Evolutionary conservation across 2,888 invertebrate genomes (phyloP).

Genomic region (Cheilosia soror): DNA sequence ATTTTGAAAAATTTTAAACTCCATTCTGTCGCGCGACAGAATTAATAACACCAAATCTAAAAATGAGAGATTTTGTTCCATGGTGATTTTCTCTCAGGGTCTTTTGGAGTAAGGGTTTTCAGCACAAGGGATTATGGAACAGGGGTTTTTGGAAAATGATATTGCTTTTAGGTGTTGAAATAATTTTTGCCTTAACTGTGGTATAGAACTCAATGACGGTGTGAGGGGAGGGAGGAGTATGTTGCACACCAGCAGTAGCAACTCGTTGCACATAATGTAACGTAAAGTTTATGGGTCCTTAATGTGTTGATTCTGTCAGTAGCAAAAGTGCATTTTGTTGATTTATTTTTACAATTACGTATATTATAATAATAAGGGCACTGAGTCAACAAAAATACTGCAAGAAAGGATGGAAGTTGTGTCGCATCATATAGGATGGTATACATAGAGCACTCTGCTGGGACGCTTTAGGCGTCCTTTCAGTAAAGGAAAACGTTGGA

Average conservation of each 20-base stretch:
- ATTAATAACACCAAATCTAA: too few relatives aligned
- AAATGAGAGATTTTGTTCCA: too few relatives aligned
- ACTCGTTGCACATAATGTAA: conserved; percentile 71
- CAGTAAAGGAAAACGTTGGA: conserved; percentile 27
- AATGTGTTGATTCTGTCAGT: conserved; percentile 75
- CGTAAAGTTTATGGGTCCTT: conserved; percentile 74
- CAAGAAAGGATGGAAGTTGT: conserved; percentile 72
- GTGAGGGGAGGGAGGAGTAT: background rate
- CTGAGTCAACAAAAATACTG: conserved; percentile 68
- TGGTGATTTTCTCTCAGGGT: too few relatives aligned
- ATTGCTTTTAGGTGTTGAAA: background rate
- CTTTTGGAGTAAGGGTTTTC: too few relatives aligned
- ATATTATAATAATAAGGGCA: conserved; percentile 72
- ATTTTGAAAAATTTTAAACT: too few relatives aligned
- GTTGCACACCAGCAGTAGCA: conserved; percentile 48
- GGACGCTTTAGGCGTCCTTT: conserved; percentile 28
- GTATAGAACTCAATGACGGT: background rate
- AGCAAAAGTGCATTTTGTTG: conserved; percentile 73
- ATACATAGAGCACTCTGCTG: conserved; percentile 11
- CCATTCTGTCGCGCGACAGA: too few relatives aligned
- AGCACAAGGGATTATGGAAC: too few relatives aligned
- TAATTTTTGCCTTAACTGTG: conserved; percentile 25
- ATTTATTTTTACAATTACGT: conserved; percentile 72
- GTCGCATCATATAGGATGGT: conserved; percentile 9
- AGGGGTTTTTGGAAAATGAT: too few relatives aligned